Evolutionary conservation across 2,113 vertebrate genomes (phyloP).

Genomic region (Columba janthina): DNA sequence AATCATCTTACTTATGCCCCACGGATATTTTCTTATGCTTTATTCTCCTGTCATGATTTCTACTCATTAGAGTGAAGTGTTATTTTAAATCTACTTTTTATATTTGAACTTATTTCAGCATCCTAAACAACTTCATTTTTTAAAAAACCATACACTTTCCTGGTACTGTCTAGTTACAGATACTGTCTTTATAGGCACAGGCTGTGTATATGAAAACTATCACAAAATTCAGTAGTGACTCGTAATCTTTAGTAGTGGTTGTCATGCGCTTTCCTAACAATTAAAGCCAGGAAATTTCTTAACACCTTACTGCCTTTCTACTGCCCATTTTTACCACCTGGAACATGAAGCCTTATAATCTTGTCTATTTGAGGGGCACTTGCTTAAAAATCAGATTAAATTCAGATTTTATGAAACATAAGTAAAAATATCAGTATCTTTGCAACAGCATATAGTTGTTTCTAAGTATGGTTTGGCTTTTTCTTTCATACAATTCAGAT

Average conservation of each 20-base stretch:
- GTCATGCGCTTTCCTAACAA: not conserved
- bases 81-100: slow-evolving; percentile 50
- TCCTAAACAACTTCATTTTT: not conserved
- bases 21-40: slow-evolving; percentile 63
- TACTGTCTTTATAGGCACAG: not conserved
- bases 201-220: not conserved
- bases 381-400: not conserved
- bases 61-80: slow-evolving; percentile 37
- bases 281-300: not conserved
- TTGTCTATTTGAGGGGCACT: not conserved
- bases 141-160: not conserved
- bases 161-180: not conserved
- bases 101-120: slow-evolving; percentile 30
- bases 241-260: not conserved
- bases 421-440: not conserved
- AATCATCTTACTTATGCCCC: slow-evolving; percentile 68
- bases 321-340: rapidly evolving
- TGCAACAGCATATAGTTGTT: not conserved
- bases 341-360: not conserved
- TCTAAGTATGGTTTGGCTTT: not conserved
- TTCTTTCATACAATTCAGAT: not conserved
- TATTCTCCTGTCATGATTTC: slow-evolving; percentile 57
- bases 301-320: not conserved
- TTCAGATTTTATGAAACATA: not conserved
- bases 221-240: not conserved